Evolutionary conservation across 2,797 vertebrate genomes (phyloP), one percentile per base, ranked within the genome.

Genomic region (Hybognathus amarus): DNA sequence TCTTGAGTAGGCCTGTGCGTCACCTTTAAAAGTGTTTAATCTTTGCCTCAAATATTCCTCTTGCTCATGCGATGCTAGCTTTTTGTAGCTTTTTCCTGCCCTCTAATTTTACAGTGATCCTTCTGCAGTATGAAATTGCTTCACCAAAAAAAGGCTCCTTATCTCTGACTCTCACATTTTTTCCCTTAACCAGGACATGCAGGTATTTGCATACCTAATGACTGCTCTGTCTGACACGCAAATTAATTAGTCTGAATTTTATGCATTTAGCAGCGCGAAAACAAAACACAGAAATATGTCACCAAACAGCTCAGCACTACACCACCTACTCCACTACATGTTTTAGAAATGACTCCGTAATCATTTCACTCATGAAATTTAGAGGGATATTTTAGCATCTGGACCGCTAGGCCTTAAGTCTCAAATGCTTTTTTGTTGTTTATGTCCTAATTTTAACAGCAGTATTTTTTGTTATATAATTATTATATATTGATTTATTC

Each of bases 151-250:
- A 15, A 66, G 79, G 47, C 71, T 81, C 66, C 86, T 89, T 87
- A 88, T 89, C 83, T 38, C 80, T 75, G 52, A 84, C 68, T 78
- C 70, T 86, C 84, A 83, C 84, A 71, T 82, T 59, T 27, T 86
- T 38, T 90, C 84, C 81, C 90, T 87, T 89, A 90, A 90, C 87
- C 88, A 83, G 87, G 85, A 90, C 91, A 91, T 90, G 88, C 79
- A 92, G 91, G 89, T 91, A 93, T 94, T 94, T 94, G 93, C 93
- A 95, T 94, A 91, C 92, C 92, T 92, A 94, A 94, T 93, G 92
- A 94, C 90, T 84, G 87, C 87, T 91, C 90, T 88, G 90, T 91
- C 92, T 90, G 88, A 93, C 92, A 93, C 93, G 93, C 92, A 94
- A 93, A 94, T 94, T 78, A 93, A 90, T 89, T 90, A 90, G 87